Evolutionary conservation across 2,888 invertebrate genomes (phyloP).

Genomic region (Philhelius pedissequus): DNA sequence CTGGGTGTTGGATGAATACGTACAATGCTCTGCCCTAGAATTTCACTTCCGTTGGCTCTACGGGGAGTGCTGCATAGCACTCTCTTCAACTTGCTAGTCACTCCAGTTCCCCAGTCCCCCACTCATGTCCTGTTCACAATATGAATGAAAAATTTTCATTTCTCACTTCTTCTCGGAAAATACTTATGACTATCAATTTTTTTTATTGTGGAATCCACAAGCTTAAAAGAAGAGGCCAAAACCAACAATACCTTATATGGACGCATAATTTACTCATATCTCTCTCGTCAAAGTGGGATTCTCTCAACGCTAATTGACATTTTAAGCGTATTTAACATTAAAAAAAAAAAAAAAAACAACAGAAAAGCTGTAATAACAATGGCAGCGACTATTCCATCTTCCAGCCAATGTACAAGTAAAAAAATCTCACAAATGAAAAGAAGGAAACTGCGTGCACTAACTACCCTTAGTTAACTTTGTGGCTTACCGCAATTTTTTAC

Average conservation of each 20-base stretch:
- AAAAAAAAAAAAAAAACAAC: slow-evolving; percentile 37
- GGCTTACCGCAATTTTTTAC: slow-evolving; percentile 37
- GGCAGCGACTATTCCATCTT: slow-evolving; percentile 31
- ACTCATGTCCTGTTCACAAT: background rate
- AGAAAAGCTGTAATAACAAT: background rate
- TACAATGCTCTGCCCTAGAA: slow-evolving; percentile 19
- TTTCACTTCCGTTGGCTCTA: background rate
- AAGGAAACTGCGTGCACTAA: background rate
- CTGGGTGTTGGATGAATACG: slow-evolving; percentile 15
- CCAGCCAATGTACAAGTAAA: background rate
- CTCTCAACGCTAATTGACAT: slow-evolving; percentile 53
- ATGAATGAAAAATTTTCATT: background rate
- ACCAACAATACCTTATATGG: background rate
- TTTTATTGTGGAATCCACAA: background rate
- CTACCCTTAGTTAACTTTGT: slow-evolving; percentile 42
- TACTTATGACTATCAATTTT: background rate
- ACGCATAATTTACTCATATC: background rate
- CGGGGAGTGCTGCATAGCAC: background rate
- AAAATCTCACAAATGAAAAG: background rate
- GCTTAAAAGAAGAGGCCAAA: background rate
- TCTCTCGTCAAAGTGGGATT: background rate
- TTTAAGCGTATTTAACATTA: slow-evolving; percentile 63
- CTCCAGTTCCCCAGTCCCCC: background rate
- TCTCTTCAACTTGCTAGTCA: background rate
- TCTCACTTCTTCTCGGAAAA: background rate